These are phyloP conservation scores for Amiota minor DNA, from an alignment of 2,888 invertebrate species.

Conservation along the genomic window DNA sequence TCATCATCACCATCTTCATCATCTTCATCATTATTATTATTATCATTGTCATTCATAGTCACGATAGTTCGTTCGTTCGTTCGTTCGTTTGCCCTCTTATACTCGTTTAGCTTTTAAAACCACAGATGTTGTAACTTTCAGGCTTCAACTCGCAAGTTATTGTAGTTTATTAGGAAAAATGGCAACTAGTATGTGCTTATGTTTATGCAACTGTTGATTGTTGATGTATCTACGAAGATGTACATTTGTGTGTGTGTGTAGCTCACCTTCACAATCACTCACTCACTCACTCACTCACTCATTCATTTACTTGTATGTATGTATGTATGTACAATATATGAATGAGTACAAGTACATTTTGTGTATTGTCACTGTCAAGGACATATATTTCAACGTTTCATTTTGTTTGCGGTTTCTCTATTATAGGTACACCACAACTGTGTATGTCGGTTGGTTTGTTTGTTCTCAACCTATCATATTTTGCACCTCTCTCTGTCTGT, in stretches of 20 bases:
- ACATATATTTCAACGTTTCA: constrained; percentile 45
- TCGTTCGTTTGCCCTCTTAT: too few species aligned
- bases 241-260: not conserved
- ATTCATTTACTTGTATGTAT: not conserved
- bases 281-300: not conserved
- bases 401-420: constrained; percentile 36
- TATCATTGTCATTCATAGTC: too few species aligned
- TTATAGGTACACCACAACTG: constrained; percentile 9
- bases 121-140: too few species aligned
- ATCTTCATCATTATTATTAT: too few species aligned
- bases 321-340: constrained; percentile 1
- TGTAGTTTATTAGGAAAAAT: too few species aligned
- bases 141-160: too few species aligned
- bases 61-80: too few species aligned
- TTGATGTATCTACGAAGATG: not conserved
- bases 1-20: too few species aligned
- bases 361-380: constrained; percentile 58
- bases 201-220: not conserved
- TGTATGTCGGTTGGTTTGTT: not conserved
- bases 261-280: not conserved
- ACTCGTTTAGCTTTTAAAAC: too few species aligned
- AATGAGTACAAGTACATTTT: constrained; percentile 17
- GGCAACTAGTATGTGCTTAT: not conserved
- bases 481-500: not conserved
- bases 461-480: not conserved